Evolutionary conservation across 2,113 vertebrate species (phyloP), one percentile per base, ranked within the genome.

Genomic region (Corydoras maculifer): DNA sequence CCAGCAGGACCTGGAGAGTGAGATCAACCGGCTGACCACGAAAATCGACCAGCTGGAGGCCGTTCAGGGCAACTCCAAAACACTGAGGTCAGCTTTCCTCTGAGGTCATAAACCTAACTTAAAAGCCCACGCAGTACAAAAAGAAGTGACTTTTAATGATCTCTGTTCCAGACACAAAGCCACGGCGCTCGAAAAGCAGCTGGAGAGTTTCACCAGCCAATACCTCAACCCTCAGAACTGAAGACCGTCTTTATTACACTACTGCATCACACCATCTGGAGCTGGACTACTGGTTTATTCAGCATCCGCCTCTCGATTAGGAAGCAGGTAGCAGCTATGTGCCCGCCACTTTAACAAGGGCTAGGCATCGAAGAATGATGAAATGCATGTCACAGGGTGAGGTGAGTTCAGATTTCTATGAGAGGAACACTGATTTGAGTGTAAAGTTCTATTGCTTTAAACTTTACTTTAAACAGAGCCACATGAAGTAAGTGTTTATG

Each of bases 141-240:
- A 15, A 49, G 58, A 9, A 1, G 43, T 6, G 62, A 15, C 7
- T 5, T 50, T 13, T 32, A 7, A 13, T 14, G 49, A 77, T 82
- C 73, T 58, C 80, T 74, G 68, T 71, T 84, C 9, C 88, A 99
- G 97, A 85, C 94, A 96, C 81, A 96, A 96, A 91, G 94, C 97
- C 8, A 88, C 95, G 48, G 88, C 84, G 18, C 87, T 99, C 71
- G 94, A 99, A 88, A 87, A 77, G 0, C 89, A 96, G 76, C 83
- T 98, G 86, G 93, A 96, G 82, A 82, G 70, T 68, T 99, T 99
- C 86, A 91, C 90, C 13, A 89, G 87, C 64, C 89, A 92, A 75
- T 98, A 97, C 81, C 90, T 99, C 70, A 89, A 85, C 68, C 91
- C 87, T 69, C 80, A 82, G 64, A 82, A 85, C 59, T 89, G 82